These are phyloP conservation scores for Chloroclystis v-ata DNA, from an alignment of 2,888 invertebrate species.

Conservation along the genomic window DNA sequence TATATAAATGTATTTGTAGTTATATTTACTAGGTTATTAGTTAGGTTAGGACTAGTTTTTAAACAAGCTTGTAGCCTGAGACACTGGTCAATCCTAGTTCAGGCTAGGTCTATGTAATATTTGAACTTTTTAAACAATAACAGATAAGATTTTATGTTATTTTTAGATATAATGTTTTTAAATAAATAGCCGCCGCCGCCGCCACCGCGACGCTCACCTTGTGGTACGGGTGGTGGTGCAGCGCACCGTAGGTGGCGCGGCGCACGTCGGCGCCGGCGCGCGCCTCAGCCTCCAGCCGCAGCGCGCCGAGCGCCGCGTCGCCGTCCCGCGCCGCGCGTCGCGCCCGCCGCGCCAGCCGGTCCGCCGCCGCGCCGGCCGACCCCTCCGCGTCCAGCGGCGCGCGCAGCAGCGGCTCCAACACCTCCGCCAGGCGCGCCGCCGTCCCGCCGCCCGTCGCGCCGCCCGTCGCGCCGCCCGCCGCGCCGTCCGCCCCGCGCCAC, in stretches of 20 bases:
- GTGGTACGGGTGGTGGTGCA: constrained; percentile 64
- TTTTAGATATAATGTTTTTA: too few relatives aligned
- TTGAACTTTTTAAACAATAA: too few relatives aligned
- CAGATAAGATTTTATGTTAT: too few relatives aligned
- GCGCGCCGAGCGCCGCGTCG: constrained; percentile 28
- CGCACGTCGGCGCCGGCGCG: constrained; percentile 28
- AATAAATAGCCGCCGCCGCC: background rate
- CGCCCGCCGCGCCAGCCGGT: constrained; percentile 19
- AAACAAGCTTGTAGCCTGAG: too few relatives aligned
- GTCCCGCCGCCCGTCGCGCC: constrained; percentile 21
- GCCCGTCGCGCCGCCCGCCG: constrained; percentile 24
- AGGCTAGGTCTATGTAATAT: too few relatives aligned
- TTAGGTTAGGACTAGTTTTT: too few relatives aligned
- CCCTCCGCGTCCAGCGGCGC: constrained; percentile 24
- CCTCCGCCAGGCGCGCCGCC: constrained; percentile 31
- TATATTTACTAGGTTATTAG: too few relatives aligned
- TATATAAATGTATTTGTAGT: too few relatives aligned
- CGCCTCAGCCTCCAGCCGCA: constrained; percentile 31
- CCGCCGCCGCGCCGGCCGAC: constrained; percentile 16
- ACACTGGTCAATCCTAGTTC: too few relatives aligned
- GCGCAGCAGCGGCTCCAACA: constrained; percentile 38
- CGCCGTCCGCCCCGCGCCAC: constrained; percentile 27
- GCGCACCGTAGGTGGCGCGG: constrained; percentile 55
- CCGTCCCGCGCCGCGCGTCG: constrained; percentile 14
- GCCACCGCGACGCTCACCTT: constrained; percentile 44